Base-by-base conservation (phyloP, 1,140 invertebrate genomes). In the Octopus bimaculoides region DNA sequence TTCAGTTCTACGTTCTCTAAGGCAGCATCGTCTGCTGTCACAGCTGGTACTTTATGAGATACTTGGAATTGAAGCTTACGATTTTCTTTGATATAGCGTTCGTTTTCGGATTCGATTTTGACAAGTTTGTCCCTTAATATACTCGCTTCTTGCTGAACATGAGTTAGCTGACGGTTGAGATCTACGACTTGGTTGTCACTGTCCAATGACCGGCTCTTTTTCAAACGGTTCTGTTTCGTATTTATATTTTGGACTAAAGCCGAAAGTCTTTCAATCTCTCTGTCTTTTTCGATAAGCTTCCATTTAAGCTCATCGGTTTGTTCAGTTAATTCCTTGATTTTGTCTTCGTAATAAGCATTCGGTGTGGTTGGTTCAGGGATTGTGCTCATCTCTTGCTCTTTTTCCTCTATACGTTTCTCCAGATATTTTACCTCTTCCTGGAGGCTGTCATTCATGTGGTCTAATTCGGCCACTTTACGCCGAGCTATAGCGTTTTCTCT, bases 381-480 rank as follows among this genome's bases (percentile, higher is more conserved):
- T 14, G 81, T 52, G 14, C 75, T 77, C 5, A 85, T 61, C 54
- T 75, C 80, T 78, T 84, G 78, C 41, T 85, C 82, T 77, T 85
- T 83, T 41, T 86, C 85, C 8, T 79, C 77, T 10, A 89, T 71
- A n/a, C 81, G 71, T 4, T 94, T 93, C 85, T 95, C 93, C 41
- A 96, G 88, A 82, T 95, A 93, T 88, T 94, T 93, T 5, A 95
- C 91, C 91, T 86, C 93, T 93, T 85, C 93, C 93, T 81, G 77
- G 5, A 95, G 88, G 76, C 92, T 92, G 79, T 94, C 93, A 86
- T 94, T 95, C 85, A 96, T 94, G 82, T 92, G 92, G 90, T 97
- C 95, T 79, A 96, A 90, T 83, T 96, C 95, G 89, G 96, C 94
- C 61, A 96, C 93, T 90, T 96, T 96, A 80, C 93, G 92, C 56